These are phyloP conservation scores for Teinopalpus imperialis DNA, from an alignment of 2,888 invertebrate species.

Conservation along the genomic window DNA sequence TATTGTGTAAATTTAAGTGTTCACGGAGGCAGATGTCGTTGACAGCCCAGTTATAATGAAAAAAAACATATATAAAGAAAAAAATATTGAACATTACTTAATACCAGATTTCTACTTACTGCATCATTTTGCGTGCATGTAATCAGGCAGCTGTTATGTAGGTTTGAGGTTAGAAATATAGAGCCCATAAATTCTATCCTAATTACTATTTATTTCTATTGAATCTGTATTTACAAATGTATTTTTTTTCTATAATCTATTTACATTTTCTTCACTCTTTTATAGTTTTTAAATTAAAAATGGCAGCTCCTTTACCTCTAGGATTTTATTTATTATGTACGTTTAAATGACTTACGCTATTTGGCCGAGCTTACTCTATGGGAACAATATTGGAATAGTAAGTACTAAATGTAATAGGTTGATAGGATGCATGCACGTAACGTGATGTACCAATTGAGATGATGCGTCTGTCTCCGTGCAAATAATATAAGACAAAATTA, in stretches of 20 bases:
- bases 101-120: constrained; percentile 30
- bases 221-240: constrained; percentile 10
- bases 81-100: constrained; percentile 26
- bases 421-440: constrained; percentile 57
- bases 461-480: constrained; percentile 46
- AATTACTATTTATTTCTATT: constrained; percentile 28
- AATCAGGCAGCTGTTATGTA: constrained; percentile 66
- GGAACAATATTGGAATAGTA: constrained; percentile 74
- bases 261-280: constrained; percentile 7
- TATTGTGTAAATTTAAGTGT: constrained; percentile 33
- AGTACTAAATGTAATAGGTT: constrained; percentile 41
- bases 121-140: constrained; percentile 56
- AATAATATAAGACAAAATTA: constrained; percentile 27
- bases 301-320: constrained; percentile 64
- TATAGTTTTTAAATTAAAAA: constrained; percentile 35
- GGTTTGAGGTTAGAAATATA: constrained; percentile 51
- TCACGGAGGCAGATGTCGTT: constrained; percentile 42
- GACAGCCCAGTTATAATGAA: constrained; percentile 23
- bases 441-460: constrained; percentile 29
- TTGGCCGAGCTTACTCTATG: constrained; percentile 76
- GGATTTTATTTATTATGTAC: constrained; percentile 44
- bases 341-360: constrained; percentile 43
- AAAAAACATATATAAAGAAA: constrained; percentile 29
- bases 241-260: constrained; percentile 10
- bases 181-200: constrained; percentile 35